phyloP scores from a whole-genome alignment of 2,888 invertebrate species.

The Chelonus formosanus region DNA sequence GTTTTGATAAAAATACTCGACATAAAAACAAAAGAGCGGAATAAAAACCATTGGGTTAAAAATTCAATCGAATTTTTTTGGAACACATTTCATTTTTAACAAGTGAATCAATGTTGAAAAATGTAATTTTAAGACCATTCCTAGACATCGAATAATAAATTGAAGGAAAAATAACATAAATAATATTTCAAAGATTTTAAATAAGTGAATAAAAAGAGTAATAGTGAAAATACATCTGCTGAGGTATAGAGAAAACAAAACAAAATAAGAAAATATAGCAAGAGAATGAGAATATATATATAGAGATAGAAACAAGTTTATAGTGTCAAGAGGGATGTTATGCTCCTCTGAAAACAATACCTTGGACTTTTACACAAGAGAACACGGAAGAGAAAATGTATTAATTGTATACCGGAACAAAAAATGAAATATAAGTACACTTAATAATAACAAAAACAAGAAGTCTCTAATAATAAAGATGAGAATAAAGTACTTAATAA shows the following conservation, averaged over 20 bases:
- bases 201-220: background rate
- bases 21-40: no score
- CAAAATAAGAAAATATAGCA: conserved; percentile 31
- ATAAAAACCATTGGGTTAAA: no score
- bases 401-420: background rate
- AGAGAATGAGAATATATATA: conserved; percentile 27
- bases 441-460: no score
- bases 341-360: conserved; percentile 49
- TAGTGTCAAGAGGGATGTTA: conserved; percentile 46
- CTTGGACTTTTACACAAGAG: conserved; percentile 7
- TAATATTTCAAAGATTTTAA: no score
- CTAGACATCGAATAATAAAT: no score
- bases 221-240: conserved; percentile 13
- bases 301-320: conserved; percentile 44
- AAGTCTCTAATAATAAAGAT: no score
- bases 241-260: conserved; percentile 10
- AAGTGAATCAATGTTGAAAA: no score
- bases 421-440: background rate
- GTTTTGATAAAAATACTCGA: no score
- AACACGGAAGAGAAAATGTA: background rate
- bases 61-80: no score
- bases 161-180: no score
- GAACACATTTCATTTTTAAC: no score
- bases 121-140: no score
- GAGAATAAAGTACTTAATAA: background rate